Base-by-base conservation (phyloP, 2,113 vertebrate species). In the Callipepla squamata region DNA sequence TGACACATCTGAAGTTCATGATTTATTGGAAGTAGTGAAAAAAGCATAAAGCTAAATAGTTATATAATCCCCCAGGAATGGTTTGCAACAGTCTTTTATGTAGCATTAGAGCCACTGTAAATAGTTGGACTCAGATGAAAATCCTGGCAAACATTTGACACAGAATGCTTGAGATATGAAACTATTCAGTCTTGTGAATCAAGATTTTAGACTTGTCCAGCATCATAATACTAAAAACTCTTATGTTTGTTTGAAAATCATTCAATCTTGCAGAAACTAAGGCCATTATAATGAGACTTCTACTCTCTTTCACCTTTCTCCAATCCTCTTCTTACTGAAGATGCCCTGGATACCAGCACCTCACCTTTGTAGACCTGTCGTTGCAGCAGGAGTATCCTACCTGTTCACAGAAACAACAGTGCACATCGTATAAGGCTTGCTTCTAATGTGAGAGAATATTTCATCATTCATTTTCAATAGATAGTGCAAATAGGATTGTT, bases 11-110 rank as follows among this genome's bases (percentile, higher is more conserved):
- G 67, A 97, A 95, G 84, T 94, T 96, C 79, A 85, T 94, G 86
- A 91, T 97, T 97, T 97, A 96, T 97, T 97, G 62, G 92, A 96
- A 86, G 80, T 85, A 94, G 78, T 80, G 86, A 85, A 97, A 96
- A 91, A 97, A 96, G 92, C 96, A 95, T 94, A 97, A 98, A 97
- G 80, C 75, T 87, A 96, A 98, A 97, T 93, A 97, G 83, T 97
- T 96, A 93, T 91, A 90, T 85, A 96, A 97, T n/a, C 62, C 85
- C 80, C 70, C 30, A 74, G 77, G 78, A 88, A 70, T 93, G 59
- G 69, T 69, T 94, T 25, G 78, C 93, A 96, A 58, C 44, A 68
- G 45, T 78, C 57, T 97, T 97, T 97, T 96, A 95, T 85, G 91
- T 95, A 96, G 83, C 58, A 92, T 95, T 95, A 95, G 83, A 95